Evolutionary conservation across 2,113 vertebrate genomes (phyloP).

Genomic region (Telmatochromis sp.): DNA sequence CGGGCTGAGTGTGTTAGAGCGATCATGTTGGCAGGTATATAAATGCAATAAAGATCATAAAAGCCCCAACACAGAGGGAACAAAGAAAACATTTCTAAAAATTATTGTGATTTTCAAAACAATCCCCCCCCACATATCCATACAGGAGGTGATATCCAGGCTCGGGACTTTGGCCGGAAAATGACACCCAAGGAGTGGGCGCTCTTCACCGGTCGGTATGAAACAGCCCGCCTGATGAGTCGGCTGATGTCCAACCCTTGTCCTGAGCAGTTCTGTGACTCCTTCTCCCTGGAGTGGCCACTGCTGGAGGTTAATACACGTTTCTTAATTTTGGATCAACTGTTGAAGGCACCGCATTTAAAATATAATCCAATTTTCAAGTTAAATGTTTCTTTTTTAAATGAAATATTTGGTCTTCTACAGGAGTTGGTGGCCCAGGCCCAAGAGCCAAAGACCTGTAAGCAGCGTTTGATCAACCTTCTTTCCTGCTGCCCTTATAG

Average conservation of each 20-base stretch:
- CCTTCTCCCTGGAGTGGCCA: constrained; percentile 82
- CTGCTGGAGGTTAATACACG: constrained; percentile 57
- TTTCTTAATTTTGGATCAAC: not conserved
- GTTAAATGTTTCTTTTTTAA: not conserved
- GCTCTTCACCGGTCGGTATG: constrained; percentile 82
- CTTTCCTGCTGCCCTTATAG: constrained; percentile 65
- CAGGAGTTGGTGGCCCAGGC: constrained; percentile 71
- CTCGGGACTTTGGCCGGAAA: constrained; percentile 76
- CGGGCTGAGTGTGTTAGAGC: constrained; percentile 79
- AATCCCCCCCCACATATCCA: not conserved
- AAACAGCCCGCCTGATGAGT: constrained; percentile 78
- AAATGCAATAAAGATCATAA: not conserved
- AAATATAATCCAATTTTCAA: not conserved
- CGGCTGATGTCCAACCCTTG: constrained; percentile 81
- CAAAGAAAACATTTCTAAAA: not conserved
- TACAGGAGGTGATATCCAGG: constrained; percentile 81
- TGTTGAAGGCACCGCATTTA: not conserved
- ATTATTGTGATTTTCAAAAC: not conserved
- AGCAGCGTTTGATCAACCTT: constrained; percentile 63
- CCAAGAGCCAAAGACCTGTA: constrained; percentile 72
- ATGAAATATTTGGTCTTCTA: not conserved
- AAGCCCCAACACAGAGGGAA: not conserved
- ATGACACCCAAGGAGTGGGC: constrained; percentile 89
- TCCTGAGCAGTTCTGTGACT: constrained; percentile 84
- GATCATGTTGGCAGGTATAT: constrained; percentile 83